Conservation (phyloP, 2,797 vertebrate species). For the Limosa lapponica region DNA sequence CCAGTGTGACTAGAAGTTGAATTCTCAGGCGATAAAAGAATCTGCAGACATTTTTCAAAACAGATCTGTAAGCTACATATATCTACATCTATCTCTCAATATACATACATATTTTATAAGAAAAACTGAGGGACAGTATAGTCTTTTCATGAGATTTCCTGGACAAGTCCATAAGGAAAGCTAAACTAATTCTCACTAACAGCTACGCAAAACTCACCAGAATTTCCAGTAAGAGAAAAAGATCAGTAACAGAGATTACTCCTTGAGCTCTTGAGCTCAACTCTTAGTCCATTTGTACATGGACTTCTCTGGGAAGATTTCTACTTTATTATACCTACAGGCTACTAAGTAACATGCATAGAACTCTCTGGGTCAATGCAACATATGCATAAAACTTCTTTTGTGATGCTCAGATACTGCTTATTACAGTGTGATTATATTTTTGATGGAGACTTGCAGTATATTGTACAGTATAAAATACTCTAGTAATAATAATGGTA, state of each 20-base stretch:
- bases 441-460: neutral
- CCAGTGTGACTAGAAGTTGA: slow-evolving; percentile 16
- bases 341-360: neutral
- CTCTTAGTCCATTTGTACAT: neutral
- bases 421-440: neutral
- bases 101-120: neutral
- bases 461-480: neutral
- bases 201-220: neutral
- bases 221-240: neutral
- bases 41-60: neutral
- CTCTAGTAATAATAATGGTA: neutral
- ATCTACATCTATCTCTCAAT: neutral
- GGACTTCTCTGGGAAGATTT: neutral
- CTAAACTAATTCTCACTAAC: neutral
- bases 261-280: neutral
- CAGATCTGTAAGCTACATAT: neutral
- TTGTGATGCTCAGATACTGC: neutral
- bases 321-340: neutral
- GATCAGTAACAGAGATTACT: neutral
- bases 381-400: neutral
- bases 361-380: neutral
- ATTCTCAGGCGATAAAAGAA: neutral
- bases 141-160: neutral
- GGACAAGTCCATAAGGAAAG: neutral
- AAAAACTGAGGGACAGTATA: neutral